Evolutionary conservation across 2,113 vertebrate species (phyloP), one percentile per base, ranked within the genome.

Genomic region (Eupsittula cactorum): DNA sequence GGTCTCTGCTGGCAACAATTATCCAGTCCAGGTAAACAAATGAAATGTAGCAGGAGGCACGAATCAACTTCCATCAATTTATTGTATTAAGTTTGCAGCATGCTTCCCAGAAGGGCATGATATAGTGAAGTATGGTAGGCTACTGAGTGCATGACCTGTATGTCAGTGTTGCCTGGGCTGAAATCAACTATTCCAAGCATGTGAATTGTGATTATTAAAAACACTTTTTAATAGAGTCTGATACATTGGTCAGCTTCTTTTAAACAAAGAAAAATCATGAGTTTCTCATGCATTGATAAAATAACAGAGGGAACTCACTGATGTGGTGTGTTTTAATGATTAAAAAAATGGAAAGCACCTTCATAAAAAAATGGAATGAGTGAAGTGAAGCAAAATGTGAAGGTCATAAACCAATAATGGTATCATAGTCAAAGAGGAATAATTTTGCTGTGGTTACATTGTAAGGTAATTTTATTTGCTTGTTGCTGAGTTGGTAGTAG

Each of bases 11-110:
- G 84, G 71, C 65, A 88, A 60, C 80, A 79, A 9, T 70, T 93
- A 96, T 4, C 92, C 95, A 24, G 76, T 87, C 52, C 95, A 98
- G 97, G 98, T 98, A 94, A 96, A 59, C 18, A 64, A n/a, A 50
- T 33, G 53, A 37, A 59, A 37, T 11, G 8, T 9, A 59, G 37
- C 37, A 63, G 59, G 59, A 63, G 21, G 28, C 19, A 41, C 2
- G 1, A 42, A 35, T 39, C 29, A 59, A 9, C 7, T 79, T 49
- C 13, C 20, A 31, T 82, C 50, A 16, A 17, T 79, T 92, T 15
- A 73, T 16, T 62, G 12, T 29, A 16, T 74, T 71, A 46, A 68
- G n/a, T 76, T 20, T 70, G 27, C 74, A 84, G 67, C 9, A 23
- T 47, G 18, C 35, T 65, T 74, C 44, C 29, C 29, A 9, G 25